A percentile compares a stretch with the other conserved stretches of the same genome.
Conservation (phyloP, 2,888 invertebrate species). For the Ornithoptera priamus region DNA sequence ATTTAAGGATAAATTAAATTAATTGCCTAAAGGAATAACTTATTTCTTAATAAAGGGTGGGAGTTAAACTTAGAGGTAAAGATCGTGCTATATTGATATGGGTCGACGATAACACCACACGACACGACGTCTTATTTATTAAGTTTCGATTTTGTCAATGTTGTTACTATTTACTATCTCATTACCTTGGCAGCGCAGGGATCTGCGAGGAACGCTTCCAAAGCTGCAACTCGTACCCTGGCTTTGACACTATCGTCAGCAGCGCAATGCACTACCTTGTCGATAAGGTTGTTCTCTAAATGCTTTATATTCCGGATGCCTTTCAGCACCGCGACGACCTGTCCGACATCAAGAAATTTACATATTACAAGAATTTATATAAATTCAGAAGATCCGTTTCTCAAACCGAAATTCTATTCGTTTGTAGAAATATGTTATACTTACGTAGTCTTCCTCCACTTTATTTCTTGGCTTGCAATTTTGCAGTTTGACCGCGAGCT, state of each 20-base stretch:
- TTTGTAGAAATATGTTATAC: constrained; percentile 30
- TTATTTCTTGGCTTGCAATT: constrained; percentile 83
- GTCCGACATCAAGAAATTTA: constrained; percentile 7
- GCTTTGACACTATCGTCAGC: constrained; percentile 80
- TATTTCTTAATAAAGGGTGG: no score
- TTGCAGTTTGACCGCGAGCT: constrained; percentile 83
- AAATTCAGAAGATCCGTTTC: no score
- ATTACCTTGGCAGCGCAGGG: constrained; percentile 81
- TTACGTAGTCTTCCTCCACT: constrained; percentile 82
- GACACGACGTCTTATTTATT: no score
- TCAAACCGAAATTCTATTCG: no score
- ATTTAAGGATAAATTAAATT: no score
- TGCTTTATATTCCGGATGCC: constrained; percentile 89
- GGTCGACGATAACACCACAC: no score
- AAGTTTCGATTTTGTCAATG: no score
- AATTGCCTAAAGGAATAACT: no score
- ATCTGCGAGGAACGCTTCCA: constrained; percentile 87
- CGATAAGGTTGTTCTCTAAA: constrained; percentile 81
- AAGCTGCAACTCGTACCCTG: constrained; percentile 87
- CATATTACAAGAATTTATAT: no score
- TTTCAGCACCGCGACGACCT: constrained; percentile 87
- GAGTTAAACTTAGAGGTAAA: no score
- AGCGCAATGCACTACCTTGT: constrained; percentile 82
- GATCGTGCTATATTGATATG: no score
- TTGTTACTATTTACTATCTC: neutral